Evolutionary conservation across 2,888 invertebrate species (phyloP).

Genomic region (Microctonus brassicae): DNA sequence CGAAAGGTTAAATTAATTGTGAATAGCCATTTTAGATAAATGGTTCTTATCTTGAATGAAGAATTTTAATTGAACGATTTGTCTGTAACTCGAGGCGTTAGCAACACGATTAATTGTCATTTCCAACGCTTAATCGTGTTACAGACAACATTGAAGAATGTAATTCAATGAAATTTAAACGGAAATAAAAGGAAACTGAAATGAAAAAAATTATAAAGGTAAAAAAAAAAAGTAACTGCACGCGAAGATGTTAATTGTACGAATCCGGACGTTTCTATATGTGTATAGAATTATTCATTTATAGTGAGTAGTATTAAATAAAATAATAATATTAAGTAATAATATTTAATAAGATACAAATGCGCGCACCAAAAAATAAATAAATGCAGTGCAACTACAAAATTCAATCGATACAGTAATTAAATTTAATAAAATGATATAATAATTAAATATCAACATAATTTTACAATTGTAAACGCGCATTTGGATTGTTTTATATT

Average conservation of each 20-base stretch:
- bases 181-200: no score
- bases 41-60: neutral
- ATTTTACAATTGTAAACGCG: neutral
- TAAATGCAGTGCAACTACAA: neutral
- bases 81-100: neutral
- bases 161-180: neutral
- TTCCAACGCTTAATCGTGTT: neutral
- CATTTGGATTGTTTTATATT: neutral
- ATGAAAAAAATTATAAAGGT: neutral
- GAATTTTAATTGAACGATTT: neutral
- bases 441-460: constrained; percentile 7
- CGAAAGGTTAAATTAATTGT: constrained; percentile 22
- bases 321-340: neutral
- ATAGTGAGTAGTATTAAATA: neutral
- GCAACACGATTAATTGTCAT: neutral
- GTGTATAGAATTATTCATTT: neutral
- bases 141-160: neutral
- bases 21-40: neutral
- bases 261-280: neutral
- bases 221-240: no score
- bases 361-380: neutral
- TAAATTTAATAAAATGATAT: constrained; percentile 19
- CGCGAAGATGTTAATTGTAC: neutral
- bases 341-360: neutral
- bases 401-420: constrained; percentile 1